phyloP scores from a whole-genome alignment of 2,113 vertebrate genomes.

The Salvelinus alpinus region DNA sequence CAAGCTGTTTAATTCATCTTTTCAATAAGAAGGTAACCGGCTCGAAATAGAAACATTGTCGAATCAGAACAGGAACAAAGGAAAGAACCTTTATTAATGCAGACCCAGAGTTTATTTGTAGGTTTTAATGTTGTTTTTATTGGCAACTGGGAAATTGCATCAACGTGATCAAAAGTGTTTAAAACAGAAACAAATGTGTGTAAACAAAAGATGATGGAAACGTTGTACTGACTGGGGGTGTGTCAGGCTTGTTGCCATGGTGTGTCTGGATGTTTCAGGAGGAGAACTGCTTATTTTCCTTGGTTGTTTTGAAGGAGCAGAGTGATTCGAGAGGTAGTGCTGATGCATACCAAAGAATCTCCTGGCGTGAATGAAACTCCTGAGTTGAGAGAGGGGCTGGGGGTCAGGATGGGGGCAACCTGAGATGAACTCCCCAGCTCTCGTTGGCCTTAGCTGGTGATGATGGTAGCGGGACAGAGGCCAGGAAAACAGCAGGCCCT shows the following conservation, averaged over 20 bases:
- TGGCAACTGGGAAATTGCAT: neutral
- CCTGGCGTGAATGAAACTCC: constrained; percentile 13
- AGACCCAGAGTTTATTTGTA: neutral
- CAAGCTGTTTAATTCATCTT: neutral
- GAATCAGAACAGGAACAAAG: neutral
- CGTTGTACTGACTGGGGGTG: neutral
- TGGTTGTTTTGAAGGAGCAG: neutral
- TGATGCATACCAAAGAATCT: neutral
- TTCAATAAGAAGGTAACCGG: neutral
- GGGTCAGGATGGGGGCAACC: constrained; percentile 1
- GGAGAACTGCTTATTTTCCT: neutral
- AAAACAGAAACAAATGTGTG: neutral
- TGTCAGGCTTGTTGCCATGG: neutral
- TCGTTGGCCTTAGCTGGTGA: neutral
- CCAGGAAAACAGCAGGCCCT: neutral
- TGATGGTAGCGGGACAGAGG: neutral
- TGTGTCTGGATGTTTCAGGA: neutral
- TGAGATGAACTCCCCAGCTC: neutral
- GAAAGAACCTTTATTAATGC: neutral
- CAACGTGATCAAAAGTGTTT: neutral
- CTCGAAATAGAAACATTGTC: neutral
- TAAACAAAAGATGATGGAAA: neutral
- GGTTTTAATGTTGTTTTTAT: neutral
- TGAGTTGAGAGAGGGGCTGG: neutral
- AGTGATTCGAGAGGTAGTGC: neutral